These are phyloP conservation scores for Drosophila differens DNA, from an alignment of 2,888 invertebrate genomes.

Conservation along the genomic window DNA sequence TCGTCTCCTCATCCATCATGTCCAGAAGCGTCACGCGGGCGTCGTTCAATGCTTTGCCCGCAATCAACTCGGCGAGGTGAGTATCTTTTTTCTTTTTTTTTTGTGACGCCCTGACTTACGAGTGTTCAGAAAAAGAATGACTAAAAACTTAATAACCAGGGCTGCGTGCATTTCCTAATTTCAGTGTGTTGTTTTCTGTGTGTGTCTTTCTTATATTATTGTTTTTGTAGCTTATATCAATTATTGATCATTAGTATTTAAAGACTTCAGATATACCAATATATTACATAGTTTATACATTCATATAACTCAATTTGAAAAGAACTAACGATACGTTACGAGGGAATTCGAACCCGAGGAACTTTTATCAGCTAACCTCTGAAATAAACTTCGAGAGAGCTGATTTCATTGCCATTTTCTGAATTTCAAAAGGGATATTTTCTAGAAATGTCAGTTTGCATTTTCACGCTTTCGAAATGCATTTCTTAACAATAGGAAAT, in stretches of 20 bases:
- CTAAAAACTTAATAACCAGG: background rate
- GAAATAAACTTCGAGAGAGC: background rate
- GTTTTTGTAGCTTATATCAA: background rate
- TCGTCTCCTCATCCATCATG: slow-evolving; percentile 88
- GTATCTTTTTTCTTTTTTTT: slow-evolving; percentile 21
- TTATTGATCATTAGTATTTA: background rate
- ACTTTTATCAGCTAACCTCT: background rate
- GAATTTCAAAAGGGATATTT: background rate
- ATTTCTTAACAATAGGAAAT: background rate
- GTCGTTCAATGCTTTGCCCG: slow-evolving; percentile 95
- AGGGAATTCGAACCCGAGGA: too few relatives aligned
- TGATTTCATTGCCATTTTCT: background rate
- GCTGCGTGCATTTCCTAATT: background rate
- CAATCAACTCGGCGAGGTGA: slow-evolving; percentile 91
- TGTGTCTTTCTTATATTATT: background rate
- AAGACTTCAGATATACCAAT: background rate
- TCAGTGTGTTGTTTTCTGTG: background rate
- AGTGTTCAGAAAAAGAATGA: background rate
- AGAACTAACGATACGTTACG: too few relatives aligned
- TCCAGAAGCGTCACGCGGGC: slow-evolving; percentile 94
- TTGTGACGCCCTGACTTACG: background rate
- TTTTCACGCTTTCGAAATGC: background rate
- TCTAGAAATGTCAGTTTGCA: background rate
- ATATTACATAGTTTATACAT: background rate
- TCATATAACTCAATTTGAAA: background rate